Evolutionary conservation across 2,797 vertebrate species (phyloP), one percentile per base, ranked within the genome.

Genomic region (Phrynocephalus forsythii): DNA sequence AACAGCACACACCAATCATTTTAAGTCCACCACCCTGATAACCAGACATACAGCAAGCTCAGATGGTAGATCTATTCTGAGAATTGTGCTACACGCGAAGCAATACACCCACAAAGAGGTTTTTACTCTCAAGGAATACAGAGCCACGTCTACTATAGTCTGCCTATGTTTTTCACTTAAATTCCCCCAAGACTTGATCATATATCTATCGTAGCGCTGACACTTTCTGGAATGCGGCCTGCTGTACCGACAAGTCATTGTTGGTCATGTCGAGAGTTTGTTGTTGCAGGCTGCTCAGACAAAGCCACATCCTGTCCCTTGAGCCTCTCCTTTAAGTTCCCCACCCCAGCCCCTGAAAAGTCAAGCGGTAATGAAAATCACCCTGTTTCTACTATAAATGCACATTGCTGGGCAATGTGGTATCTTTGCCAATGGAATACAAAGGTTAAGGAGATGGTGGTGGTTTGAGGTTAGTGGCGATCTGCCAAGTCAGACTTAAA

Each of bases 31-130:
- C 75, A 84, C 56, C 33, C 33, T 56, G 24, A 72, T 77, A 77
- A 1, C 85, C 91, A 81, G 87, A 30, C 28, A 69, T 88, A 28
- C 67, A 10, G 79, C 63, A 85, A 5, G 28, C 78, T 91, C 9
- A 26, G 89, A 75, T 18, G 56, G 88, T 86, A 89, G 78, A 81
- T 80, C 76, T 50, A 91, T 84, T 86, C 63, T 89, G 84, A 88
- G 52, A 38, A 84, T 50, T 81, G 63, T 30, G 56, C 87, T 72
- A 33, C 63, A 90, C 38, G 48, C 82, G 82, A 87, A 87, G 73
- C 52, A 30, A 30, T 44, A 77, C 66, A 66, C 66, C 22, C 71
- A 50, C 71, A 48, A 33, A 77, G 63, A 60, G 71, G 73, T 60
- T 81, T 81, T 87, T 63, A 78, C 63, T 79, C 72, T 82, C 30